Percentiles rank a stretch among this genome's conserved stretches.
Conservation (phyloP, 2,888 invertebrate species). For the Acanthoscelides obtectus region DNA sequence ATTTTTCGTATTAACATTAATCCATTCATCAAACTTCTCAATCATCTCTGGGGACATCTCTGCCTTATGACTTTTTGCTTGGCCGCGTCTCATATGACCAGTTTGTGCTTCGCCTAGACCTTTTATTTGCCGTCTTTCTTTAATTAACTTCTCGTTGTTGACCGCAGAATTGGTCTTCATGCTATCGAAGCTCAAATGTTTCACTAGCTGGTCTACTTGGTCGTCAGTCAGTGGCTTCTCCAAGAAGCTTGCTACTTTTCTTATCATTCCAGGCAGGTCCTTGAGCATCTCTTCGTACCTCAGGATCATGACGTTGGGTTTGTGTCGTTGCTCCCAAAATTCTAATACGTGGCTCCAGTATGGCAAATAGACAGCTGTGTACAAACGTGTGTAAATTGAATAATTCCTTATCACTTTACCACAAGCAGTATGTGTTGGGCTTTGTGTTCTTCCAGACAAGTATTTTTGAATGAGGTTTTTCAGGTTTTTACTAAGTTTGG, state of each 20-base stretch:
- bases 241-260: conserved; percentile 31
- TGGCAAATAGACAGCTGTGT: conserved; percentile 35
- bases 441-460: no score
- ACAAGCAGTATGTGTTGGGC: no score
- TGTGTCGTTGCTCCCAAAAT: conserved; percentile 34
- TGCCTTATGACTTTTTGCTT: conserved; percentile 42
- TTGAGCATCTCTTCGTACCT: conserved; percentile 38
- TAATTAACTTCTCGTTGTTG: conserved; percentile 48
- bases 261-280: conserved; percentile 29
- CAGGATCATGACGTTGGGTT: conserved; percentile 36
- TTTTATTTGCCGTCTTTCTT: conserved; percentile 40
- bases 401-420: no score
- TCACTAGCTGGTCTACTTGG: conserved; percentile 26
- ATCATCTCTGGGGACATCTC: conserved; percentile 31
- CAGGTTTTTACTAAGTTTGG: no score
- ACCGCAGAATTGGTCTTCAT: conserved; percentile 57
- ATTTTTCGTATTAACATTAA: conserved; percentile 20
- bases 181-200: conserved; percentile 37
- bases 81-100: conserved; percentile 49
- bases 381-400: no score
- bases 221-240: conserved; percentile 28
- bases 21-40: background rate
- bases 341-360: conserved; percentile 38
- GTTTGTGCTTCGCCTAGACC: conserved; percentile 36
- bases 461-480: no score